Evolutionary conservation across 2,797 vertebrate genomes (phyloP), one percentile per base, ranked within the genome.

Genomic region (Limnodromus scolopaceus): DNA sequence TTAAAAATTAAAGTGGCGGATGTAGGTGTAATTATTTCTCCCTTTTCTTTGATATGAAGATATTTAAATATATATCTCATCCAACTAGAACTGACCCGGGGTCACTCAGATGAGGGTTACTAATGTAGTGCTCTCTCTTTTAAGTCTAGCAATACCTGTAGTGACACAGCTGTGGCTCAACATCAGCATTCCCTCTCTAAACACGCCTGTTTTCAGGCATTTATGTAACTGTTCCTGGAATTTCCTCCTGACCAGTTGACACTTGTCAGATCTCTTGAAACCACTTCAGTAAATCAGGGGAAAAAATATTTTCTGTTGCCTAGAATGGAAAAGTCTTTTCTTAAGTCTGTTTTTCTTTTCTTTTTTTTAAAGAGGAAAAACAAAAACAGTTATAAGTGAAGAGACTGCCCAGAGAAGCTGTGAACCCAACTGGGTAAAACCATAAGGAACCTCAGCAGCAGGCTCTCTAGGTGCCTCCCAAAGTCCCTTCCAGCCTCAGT

Each of bases 191-290:
- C 61, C 43, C 61, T 91, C 75, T 70, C 45, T 54, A 88, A 89
- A 83, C 57, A 75, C 0, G 18, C 43, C 15, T 80, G n/a, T 82
- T 94, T 93, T 91, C 60, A 74, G 43, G 45, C 15, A 20, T 93
- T 96, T 84, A 79, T 91, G 51, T 68, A 94, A 70, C 55, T 91
- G 48, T 13, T 84, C 25, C 49, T 92, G 93, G 64, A 93, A 96
- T 95, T 96, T 92, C 69, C 74, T 96, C n/a, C 32, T 49, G 64
- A 91, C 85, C 75, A 58, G 80, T 87, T 93, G 88, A 91, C 25
- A n/a, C 84, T 87, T 97, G 86, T 94, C 78, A 86, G 70, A 30
- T 49, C 53, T 93, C 48, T 83, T 70, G 53, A 94, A 93, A 92
- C 14, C 8, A 49, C 43, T 66, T 84, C 83, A 79, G 34, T 19